These are phyloP conservation scores for Stenurella melanura DNA, from an alignment of 2,888 invertebrate species.

Conservation along the genomic window DNA sequence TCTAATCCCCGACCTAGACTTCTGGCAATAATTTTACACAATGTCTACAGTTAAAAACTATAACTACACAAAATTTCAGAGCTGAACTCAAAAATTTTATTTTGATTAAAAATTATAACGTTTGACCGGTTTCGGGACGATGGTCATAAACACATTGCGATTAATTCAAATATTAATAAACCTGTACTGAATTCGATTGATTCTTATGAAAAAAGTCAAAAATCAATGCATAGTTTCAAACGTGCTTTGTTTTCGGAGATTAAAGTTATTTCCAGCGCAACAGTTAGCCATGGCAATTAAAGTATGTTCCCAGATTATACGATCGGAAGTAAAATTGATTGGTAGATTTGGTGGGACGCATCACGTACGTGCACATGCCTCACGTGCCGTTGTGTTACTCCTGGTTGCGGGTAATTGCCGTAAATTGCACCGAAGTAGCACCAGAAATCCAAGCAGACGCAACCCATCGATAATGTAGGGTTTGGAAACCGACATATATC, in stretches of 20 bases:
- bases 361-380: neutral
- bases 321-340: neutral
- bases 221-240: neutral
- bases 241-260: neutral
- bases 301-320: neutral
- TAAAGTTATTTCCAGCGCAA: neutral
- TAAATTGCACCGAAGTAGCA: neutral
- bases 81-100: too few species aligned
- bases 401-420: constrained; percentile 2
- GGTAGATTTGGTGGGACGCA: neutral
- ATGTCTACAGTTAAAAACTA: too few species aligned
- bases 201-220: too few species aligned
- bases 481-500: neutral
- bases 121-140: too few species aligned
- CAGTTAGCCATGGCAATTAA: neutral
- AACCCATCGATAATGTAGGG: neutral
- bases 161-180: too few species aligned
- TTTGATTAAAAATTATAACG: too few species aligned
- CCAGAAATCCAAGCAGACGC: neutral
- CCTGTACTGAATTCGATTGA: too few species aligned
- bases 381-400: neutral
- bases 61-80: too few species aligned
- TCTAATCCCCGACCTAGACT: too few species aligned
- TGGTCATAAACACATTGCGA: too few species aligned
- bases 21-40: too few species aligned